Percentiles rank a stretch among this genome's conserved stretches.
phyloP scores from a whole-genome alignment of 2,888 invertebrate species.

The Lycia hirtaria region DNA sequence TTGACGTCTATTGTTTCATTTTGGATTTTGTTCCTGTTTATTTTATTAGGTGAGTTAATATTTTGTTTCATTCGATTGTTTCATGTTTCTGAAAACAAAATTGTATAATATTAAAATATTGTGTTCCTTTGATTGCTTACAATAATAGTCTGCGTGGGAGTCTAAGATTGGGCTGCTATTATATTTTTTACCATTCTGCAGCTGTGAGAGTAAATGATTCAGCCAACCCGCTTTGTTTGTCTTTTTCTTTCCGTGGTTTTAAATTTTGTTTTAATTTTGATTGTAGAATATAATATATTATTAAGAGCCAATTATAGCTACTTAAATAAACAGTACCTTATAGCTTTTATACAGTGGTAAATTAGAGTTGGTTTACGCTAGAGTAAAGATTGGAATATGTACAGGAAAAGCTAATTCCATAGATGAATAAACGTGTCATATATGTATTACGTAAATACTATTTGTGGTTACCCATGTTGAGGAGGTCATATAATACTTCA shows the following conservation, averaged over 20 bases:
- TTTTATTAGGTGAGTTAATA: not conserved
- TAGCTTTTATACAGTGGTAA: too few species aligned
- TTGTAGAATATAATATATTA: not conserved
- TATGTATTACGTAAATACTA: too few species aligned
- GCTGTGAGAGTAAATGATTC: conserved; percentile 16
- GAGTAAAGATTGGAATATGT: too few species aligned
- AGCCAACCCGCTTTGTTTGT: conserved; percentile 1
- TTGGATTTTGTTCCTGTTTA: conserved; percentile 4
- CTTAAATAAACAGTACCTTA: too few species aligned
- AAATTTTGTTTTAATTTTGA: not conserved
- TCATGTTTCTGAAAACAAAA: conserved; percentile 4
- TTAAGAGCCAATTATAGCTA: too few species aligned
- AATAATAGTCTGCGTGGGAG: conserved; percentile 22
- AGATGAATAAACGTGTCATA: too few species aligned
- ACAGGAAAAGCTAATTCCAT: too few species aligned
- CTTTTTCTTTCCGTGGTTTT: not conserved
- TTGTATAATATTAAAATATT: not conserved
- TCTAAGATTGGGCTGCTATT: conserved; percentile 14
- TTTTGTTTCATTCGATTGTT: conserved; percentile 3
- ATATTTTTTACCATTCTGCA: conserved; percentile 10
- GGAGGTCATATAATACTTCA: too few species aligned
- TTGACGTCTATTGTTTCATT: too few species aligned
- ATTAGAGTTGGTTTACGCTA: too few species aligned
- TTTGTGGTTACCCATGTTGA: too few species aligned
- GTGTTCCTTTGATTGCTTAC: conserved; percentile 6